Evolutionary conservation across 2,797 vertebrate species (phyloP), one percentile per base, ranked within the genome.

Genomic region (Muscicapa striata): DNA sequence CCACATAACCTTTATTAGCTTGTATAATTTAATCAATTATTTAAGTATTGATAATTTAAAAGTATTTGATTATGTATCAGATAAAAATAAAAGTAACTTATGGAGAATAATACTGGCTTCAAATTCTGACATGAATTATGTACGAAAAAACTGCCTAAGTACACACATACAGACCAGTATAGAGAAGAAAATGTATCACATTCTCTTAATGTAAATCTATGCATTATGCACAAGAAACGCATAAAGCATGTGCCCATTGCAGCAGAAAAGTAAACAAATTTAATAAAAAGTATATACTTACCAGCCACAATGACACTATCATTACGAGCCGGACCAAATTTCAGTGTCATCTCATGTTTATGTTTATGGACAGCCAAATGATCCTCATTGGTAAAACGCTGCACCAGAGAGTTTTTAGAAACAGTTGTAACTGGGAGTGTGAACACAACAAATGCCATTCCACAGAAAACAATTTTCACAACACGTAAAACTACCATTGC

Each of bases 331-430:
- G 99, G 99, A 97, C 99, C 99, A 98, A 99, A 99, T 98, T 99
- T 99, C 95, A 99, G 98, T 97, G 99, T 99, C 99, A 99, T 99
- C 99, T 99, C 99, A 98, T 99, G 99, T 98, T 99, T 99, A 98
- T 99, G 99, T 97, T 99, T 99, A 98, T 99, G 99, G 97, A 99
- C 99, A 96, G 99, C 99, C 99, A 99, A 98, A 98, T 99, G 99
- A 98, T 99, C 99, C 98, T 99, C 99, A 98, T 99, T 99, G 97
- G 99, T 99, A 98, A 99, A 99, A 98, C 99, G 98, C 99, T 99
- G 97, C 84, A 96, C 96, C 94, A 97, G 90, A 97, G 97, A 97
- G 97, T 97, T 97, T 98, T 93, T 97, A 98, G 94, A 97, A 97
- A 97, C 3, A 96, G 92, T 90, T 97, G 96, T 96, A 96, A 97